A percentile compares a stretch with the other conserved stretches of the same genome.
These are phyloP conservation scores for Penaeus vannamei DNA, from an alignment of 1,140 invertebrate species.

Conservation along the genomic window DNA sequence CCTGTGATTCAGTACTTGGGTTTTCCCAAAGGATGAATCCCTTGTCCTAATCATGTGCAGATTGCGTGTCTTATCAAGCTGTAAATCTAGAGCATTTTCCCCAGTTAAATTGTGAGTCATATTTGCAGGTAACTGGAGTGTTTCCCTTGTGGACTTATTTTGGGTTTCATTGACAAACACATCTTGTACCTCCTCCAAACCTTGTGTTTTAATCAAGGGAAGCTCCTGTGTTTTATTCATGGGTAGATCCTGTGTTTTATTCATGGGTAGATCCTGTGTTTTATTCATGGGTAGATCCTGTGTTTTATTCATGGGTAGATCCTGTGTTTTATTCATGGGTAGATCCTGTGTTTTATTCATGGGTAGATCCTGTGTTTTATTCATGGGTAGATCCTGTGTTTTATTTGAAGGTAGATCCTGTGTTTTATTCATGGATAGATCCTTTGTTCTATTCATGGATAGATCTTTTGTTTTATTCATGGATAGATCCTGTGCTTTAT, in stretches of 20 bases:
- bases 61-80: not conserved
- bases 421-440: not conserved
- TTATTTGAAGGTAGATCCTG: not conserved
- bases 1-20: no score
- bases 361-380: constrained; percentile 19
- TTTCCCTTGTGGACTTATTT: not conserved
- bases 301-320: not conserved
- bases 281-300: not conserved
- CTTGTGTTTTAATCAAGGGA: constrained; percentile 33
- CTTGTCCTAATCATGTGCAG: not conserved
- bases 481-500: not conserved
- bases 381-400: constrained; percentile 33
- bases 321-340: not conserved
- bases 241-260: no score
- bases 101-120: not conserved
- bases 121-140: not conserved
- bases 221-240: constrained; percentile 1
- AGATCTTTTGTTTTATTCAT: not conserved
- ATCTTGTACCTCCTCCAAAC: not conserved
- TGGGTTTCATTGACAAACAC: not conserved
- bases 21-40: not conserved
- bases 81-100: not conserved
- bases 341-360: not conserved
- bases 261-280: not conserved
- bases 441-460: not conserved